Conservation (phyloP, 2,113 vertebrate species). For the Nanorana parkeri region DNA sequence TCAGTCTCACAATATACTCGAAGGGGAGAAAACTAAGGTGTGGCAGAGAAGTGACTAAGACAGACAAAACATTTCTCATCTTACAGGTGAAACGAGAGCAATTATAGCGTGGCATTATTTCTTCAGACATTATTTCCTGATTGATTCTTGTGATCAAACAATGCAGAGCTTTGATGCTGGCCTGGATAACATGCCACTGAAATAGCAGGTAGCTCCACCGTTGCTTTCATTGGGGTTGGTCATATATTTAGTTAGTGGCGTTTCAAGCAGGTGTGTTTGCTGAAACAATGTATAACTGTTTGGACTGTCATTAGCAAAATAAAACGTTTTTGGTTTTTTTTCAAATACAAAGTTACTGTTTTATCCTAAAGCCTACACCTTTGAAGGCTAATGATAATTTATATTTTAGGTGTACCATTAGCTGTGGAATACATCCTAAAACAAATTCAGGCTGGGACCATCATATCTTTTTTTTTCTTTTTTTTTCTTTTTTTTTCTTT, state of each 20-base stretch:
- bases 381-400: no score
- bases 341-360: background rate
- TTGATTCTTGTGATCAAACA: conserved; percentile 22
- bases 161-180: conserved; percentile 37
- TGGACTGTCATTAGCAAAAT: background rate
- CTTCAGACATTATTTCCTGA: conserved; percentile 18
- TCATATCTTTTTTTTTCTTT: no score
- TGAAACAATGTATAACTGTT: conserved; percentile 18
- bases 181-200: conserved; percentile 1
- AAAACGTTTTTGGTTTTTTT: background rate
- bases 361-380: background rate
- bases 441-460: no score
- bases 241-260: conserved; percentile 34
- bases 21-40: conserved; percentile 22
- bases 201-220: conserved; percentile 17
- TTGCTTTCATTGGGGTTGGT: conserved; percentile 25
- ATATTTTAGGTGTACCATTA: no score
- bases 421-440: no score
- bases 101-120: conserved; percentile 20
- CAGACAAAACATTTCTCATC: conserved; percentile 22
- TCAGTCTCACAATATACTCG: background rate
- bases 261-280: conserved; percentile 44
- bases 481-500: no score
- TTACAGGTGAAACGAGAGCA: conserved; percentile 15
- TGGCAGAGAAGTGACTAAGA: background rate